These are phyloP conservation scores for Hyppa rectilinea DNA, from an alignment of 2,888 invertebrate species.

Conservation along the genomic window DNA sequence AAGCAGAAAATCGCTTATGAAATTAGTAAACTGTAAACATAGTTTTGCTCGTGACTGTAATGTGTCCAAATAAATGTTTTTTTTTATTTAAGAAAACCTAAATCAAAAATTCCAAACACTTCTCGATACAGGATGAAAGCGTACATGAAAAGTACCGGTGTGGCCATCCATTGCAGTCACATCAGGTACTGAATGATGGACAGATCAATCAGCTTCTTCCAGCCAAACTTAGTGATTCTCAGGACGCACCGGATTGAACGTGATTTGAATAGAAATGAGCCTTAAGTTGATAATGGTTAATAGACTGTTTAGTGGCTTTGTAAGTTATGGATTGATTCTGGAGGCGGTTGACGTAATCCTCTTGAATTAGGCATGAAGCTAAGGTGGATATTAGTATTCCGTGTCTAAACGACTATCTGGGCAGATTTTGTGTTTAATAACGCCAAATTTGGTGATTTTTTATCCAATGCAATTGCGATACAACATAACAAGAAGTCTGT, in stretches of 20 bases:
- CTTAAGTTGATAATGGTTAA: constrained; percentile 18
- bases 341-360: constrained; percentile 32
- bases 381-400: not conserved
- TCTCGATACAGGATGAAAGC: constrained; percentile 43
- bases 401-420: not conserved
- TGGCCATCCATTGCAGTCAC: constrained; percentile 32
- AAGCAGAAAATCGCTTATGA: no score
- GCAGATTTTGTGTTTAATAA: not conserved
- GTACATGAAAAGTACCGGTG: constrained; percentile 49
- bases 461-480: not conserved
- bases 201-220: constrained; percentile 56
- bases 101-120: constrained; percentile 29
- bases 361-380: constrained; percentile 20
- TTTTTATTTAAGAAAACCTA: no score
- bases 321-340: constrained; percentile 17
- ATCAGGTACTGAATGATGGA: constrained; percentile 54
- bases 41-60: no score
- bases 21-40: no score
- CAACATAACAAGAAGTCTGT: not conserved
- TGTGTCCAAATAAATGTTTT: no score
- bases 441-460: not conserved
- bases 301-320: constrained; percentile 35
- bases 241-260: constrained; percentile 34
- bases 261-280: constrained; percentile 51
- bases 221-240: constrained; percentile 54